Percentiles rank a stretch among this genome's conserved stretches.
Evolutionary conservation across 2,797 vertebrate genomes (phyloP).

Genomic region (Smutsia gigantea): DNA sequence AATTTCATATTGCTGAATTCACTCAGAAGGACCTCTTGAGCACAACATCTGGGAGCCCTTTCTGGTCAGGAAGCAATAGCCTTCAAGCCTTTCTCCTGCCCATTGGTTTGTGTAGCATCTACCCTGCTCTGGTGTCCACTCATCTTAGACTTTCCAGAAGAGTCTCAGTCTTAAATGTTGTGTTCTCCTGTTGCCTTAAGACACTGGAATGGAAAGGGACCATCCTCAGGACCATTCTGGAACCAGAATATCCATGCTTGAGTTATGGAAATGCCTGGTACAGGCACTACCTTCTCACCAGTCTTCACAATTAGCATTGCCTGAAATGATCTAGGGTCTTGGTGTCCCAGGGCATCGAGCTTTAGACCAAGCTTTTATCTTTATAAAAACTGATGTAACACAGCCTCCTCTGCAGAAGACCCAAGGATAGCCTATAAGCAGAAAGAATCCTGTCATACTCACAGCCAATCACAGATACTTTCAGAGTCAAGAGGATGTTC

Average conservation of each 20-base stretch:
- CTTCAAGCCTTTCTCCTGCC: background rate
- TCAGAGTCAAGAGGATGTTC: background rate
- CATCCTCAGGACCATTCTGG: background rate
- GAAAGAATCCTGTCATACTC: background rate
- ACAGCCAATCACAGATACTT: background rate
- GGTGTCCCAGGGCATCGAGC: background rate
- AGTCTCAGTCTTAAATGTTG: background rate
- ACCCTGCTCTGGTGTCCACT: background rate
- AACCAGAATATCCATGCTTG: background rate
- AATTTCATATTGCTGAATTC: background rate
- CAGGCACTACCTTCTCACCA: background rate
- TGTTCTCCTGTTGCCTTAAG: background rate
- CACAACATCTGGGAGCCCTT: background rate
- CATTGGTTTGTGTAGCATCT: background rate
- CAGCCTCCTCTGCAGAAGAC: background rate
- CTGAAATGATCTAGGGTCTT: background rate
- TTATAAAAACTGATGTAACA: background rate
- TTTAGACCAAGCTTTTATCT: background rate
- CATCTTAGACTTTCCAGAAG: background rate
- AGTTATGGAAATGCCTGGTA: background rate
- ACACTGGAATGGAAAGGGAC: background rate
- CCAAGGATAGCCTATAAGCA: background rate
- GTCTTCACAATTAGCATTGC: background rate
- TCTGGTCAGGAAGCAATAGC: background rate
- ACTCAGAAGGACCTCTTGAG: background rate